phyloP scores from a whole-genome alignment of 2,888 invertebrate genomes.

The Cryptus armator region DNA sequence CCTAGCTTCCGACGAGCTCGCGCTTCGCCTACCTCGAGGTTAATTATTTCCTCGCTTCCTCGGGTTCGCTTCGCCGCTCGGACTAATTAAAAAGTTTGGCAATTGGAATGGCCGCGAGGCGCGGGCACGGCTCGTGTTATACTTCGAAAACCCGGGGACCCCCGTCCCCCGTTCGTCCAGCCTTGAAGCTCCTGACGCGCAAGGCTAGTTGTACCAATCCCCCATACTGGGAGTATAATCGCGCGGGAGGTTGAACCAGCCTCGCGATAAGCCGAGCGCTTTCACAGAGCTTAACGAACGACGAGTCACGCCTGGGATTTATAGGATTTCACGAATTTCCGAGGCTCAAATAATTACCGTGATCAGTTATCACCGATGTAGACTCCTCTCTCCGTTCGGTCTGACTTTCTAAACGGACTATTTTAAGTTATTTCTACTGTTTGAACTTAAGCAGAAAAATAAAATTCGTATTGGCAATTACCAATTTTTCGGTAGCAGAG shows the following conservation, averaged over 20 bases:
- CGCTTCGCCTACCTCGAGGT: slow-evolving; percentile 60
- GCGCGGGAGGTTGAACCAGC: slow-evolving; percentile 43
- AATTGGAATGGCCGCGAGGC: slow-evolving; percentile 67
- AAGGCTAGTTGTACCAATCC: slow-evolving; percentile 13
- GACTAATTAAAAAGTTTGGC: slow-evolving; percentile 77
- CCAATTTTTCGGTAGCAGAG: background rate
- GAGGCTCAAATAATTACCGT: slow-evolving; percentile 41
- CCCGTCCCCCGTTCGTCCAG: background rate
- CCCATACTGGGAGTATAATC: slow-evolving; percentile 25
- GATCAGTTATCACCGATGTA: slow-evolving; percentile 47
- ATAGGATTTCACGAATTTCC: slow-evolving; percentile 43
- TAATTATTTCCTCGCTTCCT: slow-evolving; percentile 68
- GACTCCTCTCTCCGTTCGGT: background rate
- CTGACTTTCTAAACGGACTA: background rate
- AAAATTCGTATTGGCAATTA: background rate
- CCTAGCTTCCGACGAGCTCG: slow-evolving; percentile 51
- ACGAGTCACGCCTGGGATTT: slow-evolving; percentile 51
- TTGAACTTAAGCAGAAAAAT: background rate
- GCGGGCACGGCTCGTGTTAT: slow-evolving; percentile 27
- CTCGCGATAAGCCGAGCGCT: slow-evolving; percentile 58
- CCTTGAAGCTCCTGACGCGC: slow-evolving; percentile 9
- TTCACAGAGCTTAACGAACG: slow-evolving; percentile 56
- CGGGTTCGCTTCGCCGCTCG: slow-evolving; percentile 61
- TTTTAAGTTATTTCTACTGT: background rate
- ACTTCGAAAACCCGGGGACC: slow-evolving; percentile 13